These are phyloP conservation scores for Urocynchramus pylzowi DNA, from an alignment of 2,113 vertebrate species.

Conservation along the genomic window DNA sequence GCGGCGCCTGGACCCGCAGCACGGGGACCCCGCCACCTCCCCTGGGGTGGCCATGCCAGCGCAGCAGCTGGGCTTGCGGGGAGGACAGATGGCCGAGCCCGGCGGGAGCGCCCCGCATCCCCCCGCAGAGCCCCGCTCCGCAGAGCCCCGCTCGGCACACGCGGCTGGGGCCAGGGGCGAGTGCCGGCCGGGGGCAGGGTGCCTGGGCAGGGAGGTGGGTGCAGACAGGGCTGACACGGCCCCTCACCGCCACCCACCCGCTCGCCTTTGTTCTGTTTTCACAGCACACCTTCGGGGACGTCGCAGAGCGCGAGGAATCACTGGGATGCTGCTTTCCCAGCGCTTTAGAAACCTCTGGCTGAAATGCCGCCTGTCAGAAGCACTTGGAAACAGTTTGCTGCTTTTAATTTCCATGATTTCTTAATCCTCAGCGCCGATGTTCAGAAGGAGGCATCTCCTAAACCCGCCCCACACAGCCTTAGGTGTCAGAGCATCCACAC, in stretches of 20 bases:
- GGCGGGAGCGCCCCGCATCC: not conserved
- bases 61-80: not conserved
- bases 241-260: not conserved
- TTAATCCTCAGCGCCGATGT: not conserved
- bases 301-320: rapidly evolving
- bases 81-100: not conserved
- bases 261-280: slow-evolving; percentile 20
- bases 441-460: not conserved
- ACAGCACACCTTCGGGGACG: not conserved
- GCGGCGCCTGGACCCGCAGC: not conserved
- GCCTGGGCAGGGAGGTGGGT: not conserved
- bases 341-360: not conserved
- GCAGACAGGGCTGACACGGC: not conserved
- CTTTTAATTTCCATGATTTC: not conserved
- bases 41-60: not conserved
- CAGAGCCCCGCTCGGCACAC: not conserved
- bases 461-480: rapidly evolving
- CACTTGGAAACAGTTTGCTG: not conserved
- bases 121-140: not conserved
- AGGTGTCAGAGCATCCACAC: not conserved
- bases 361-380: not conserved
- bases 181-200: not conserved
- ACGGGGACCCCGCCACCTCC: not conserved
- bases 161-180: not conserved
- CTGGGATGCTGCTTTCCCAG: not conserved